Evolutionary conservation across 2,797 vertebrate species (phyloP).

Genomic region (Capromys pilorides): DNA sequence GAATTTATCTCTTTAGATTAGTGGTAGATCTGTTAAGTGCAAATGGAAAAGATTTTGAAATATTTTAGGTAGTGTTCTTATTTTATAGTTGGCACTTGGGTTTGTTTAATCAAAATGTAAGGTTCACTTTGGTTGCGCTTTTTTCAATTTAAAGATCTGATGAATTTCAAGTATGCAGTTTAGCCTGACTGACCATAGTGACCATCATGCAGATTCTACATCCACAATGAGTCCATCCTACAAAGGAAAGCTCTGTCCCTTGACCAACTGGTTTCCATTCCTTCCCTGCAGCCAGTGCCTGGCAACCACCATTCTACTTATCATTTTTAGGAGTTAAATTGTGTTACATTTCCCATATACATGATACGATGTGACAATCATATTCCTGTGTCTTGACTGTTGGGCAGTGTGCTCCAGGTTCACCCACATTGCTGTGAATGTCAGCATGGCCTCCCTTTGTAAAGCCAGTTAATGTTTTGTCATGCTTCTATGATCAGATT

Average conservation of each 20-base stretch:
- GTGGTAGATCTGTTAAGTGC: slow-evolving; percentile 51
- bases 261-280: no score
- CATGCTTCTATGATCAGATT: background rate
- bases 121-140: slow-evolving; percentile 18
- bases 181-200: background rate
- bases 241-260: background rate
- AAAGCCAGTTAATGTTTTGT: background rate
- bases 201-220: background rate
- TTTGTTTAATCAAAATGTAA: background rate
- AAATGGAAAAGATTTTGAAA: slow-evolving; percentile 8
- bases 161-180: background rate
- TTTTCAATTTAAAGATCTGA: background rate
- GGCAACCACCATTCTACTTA: background rate
- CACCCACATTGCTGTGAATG: background rate
- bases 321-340: background rate
- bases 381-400: background rate
- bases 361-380: background rate
- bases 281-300: background rate
- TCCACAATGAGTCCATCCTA: background rate
- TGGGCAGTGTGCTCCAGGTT: background rate
- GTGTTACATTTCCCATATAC: background rate
- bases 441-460: background rate
- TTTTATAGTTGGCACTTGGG: background rate
- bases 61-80: background rate
- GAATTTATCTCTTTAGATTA: background rate